Base-by-base conservation (phyloP, 2,888 invertebrate species). In the Drosophila atroscutellata region DNA sequence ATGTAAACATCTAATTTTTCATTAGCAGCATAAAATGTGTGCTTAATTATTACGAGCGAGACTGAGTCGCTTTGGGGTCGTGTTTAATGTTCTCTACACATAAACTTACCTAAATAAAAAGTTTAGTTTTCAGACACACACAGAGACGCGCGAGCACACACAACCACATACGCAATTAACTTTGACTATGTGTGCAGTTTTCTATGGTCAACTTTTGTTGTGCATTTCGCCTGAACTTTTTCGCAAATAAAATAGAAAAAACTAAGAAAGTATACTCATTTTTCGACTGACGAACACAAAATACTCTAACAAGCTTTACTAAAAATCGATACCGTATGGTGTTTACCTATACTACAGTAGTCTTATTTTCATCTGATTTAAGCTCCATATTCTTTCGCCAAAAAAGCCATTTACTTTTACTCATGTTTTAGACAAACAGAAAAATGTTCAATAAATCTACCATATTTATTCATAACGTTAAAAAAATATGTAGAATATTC, bases 1-100 rank as follows among this genome's bases (percentile, higher is more conserved):
- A 87, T 89, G 88, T 81, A 89, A 86, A 88, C 90, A 90, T 83
- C 86, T 88, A 88, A 90, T 90, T 86, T 86, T 90, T 88, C 90
- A 90, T 86, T 90, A 86, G 86, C 64, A 86, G 76, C 80, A 82
- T 89, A 87, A 86, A 86, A 86, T 86, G 90, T 88, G 81, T 83
- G 81, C 81, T 90, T 86, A 90, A 86, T 90, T 86, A 86, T 86
- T 88, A 67, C 80, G 71, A 71, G 81, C 70, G 70, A 60, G 58
- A 65, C 66, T 45, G 42, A 65, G 62, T 62, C 52, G 65, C 70
- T 71, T 58, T 62, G 52, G 80, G 65, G 70, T 66, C 65, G 61
- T 68, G 63, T 72, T 71, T 72, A 67, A 75, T 72, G 70, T 77
- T 69, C 67, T 69, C 84, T 72, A 70, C 77, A 82, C 82, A 75